Conservation (phyloP, 2,888 invertebrate species). For the Exocentrus adspersus region DNA sequence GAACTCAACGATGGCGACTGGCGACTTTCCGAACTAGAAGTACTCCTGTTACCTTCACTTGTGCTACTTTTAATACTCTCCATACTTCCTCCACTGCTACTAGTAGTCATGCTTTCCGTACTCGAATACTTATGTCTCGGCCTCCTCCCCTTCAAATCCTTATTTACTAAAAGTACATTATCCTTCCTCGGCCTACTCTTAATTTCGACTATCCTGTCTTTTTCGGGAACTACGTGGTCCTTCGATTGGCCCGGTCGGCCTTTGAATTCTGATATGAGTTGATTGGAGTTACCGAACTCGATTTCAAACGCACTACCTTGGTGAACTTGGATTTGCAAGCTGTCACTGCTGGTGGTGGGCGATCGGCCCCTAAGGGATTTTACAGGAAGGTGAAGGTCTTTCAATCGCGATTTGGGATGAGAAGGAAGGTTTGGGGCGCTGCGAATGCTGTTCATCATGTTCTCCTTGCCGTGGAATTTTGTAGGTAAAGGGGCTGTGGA, state of each 20-base stretch:
- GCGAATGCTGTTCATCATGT: constrained; percentile 79
- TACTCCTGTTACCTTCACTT: constrained; percentile 87
- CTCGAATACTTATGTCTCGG: constrained; percentile 76
- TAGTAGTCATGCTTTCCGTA: constrained; percentile 88
- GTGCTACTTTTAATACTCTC: constrained; percentile 88
- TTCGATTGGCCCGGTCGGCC: constrained; percentile 65
- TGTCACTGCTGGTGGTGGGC: constrained; percentile 70
- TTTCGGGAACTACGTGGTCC: constrained; percentile 66
- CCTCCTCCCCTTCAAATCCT: constrained; percentile 73
- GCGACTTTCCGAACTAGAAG: constrained; percentile 85
- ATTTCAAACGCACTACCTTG: constrained; percentile 58
- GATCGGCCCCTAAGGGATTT: constrained; percentile 73
- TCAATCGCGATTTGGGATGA: constrained; percentile 74
- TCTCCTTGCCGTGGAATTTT: constrained; percentile 76
- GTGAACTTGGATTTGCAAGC: constrained; percentile 55
- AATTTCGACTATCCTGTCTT: constrained; percentile 70
- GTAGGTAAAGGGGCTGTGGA: constrained; percentile 85
- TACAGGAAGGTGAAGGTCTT: constrained; percentile 78
- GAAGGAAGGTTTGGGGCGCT: constrained; percentile 83
- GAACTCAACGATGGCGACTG: constrained; percentile 87
- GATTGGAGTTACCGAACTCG: constrained; percentile 54
- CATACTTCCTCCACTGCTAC: constrained; percentile 88
- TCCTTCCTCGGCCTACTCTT: constrained; percentile 74
- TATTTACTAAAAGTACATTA: constrained; percentile 52
- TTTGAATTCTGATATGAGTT: constrained; percentile 70